phyloP scores from a whole-genome alignment of 1,140 invertebrate genomes.

The Pseudomyrmex concolor region DNA sequence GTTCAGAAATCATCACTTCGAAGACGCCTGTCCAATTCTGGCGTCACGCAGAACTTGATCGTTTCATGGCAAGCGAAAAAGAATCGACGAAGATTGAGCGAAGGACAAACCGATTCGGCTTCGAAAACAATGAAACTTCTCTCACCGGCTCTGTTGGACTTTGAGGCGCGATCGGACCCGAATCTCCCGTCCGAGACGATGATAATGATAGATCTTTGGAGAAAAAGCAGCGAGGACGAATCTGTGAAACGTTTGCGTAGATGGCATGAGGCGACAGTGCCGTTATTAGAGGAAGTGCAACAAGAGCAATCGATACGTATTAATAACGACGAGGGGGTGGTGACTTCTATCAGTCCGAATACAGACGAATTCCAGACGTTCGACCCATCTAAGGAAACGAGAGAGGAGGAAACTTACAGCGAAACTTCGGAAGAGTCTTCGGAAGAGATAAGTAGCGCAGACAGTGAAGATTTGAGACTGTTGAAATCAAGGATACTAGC shows the following conservation, averaged over 20 bases:
- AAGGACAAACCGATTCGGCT: slow-evolving; percentile 73
- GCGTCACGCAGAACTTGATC: slow-evolving; percentile 60
- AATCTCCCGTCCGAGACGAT: slow-evolving; percentile 71
- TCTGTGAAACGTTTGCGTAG: slow-evolving; percentile 69
- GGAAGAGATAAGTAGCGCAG: slow-evolving; percentile 81
- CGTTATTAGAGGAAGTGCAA: slow-evolving; percentile 31
- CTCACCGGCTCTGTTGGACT: slow-evolving; percentile 46
- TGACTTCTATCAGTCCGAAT: neutral
- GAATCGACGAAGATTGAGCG: slow-evolving; percentile 79
- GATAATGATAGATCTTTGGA: slow-evolving; percentile 14
- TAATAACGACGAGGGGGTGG: neutral
- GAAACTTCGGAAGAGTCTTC: slow-evolving; percentile 82
- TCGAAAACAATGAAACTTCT: slow-evolving; percentile 45
- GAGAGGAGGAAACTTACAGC: slow-evolving; percentile 79
- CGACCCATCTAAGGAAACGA: neutral
- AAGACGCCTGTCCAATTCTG: slow-evolving; percentile 76
- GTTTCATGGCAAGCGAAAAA: slow-evolving; percentile 74
- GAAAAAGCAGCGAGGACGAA: slow-evolving; percentile 47
- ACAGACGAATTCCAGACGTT: neutral
- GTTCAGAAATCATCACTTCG: slow-evolving; percentile 68
- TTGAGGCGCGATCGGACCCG: slow-evolving; percentile 79
- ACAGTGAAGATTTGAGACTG: slow-evolving; percentile 84
- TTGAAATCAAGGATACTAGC: slow-evolving; percentile 85
- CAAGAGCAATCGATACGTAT: slow-evolving; percentile 49
- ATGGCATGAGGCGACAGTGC: slow-evolving; percentile 76